A percentile compares a stretch with the other conserved stretches of the same genome.
These are phyloP conservation scores for Orius laevigatus DNA, from an alignment of 1,140 invertebrate species.

Conservation along the genomic window DNA sequence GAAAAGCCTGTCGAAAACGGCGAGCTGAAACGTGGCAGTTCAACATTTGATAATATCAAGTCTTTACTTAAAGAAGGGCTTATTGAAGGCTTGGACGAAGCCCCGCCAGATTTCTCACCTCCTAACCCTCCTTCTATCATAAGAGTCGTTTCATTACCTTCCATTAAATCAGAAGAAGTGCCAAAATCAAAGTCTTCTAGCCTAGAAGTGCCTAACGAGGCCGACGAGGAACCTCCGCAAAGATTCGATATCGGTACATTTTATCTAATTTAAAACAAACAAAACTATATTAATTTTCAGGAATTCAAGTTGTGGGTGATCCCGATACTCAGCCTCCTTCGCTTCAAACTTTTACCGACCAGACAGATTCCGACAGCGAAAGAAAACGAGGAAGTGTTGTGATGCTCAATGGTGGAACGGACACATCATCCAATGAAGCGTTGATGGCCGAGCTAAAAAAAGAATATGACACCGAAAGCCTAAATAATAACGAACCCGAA, in stretches of 20 bases:
- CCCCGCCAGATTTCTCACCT: constrained; percentile 33
- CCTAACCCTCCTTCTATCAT: constrained; percentile 41
- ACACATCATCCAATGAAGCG: constrained; percentile 17
- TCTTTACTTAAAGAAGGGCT: constrained; percentile 51
- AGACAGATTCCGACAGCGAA: constrained; percentile 14
- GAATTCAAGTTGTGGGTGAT: not conserved
- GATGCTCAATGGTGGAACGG: constrained; percentile 13
- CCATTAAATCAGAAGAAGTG: constrained; percentile 35
- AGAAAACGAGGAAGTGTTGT: constrained; percentile 3
- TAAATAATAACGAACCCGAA: constrained; percentile 13
- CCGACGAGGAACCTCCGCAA: constrained; percentile 11
- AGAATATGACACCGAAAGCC: constrained; percentile 15
- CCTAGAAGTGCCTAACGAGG: constrained; percentile 9
- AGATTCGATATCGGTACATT: constrained; percentile 14
- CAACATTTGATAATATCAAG: constrained; percentile 62
- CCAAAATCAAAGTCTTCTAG: constrained; percentile 17
- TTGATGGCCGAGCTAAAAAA: constrained; percentile 14
- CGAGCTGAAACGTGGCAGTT: constrained; percentile 50
- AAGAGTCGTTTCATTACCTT: constrained; percentile 46
- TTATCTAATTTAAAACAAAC: not conserved
- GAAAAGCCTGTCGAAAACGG: constrained; percentile 28
- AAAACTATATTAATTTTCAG: not conserved
- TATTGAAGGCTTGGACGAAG: constrained; percentile 34
- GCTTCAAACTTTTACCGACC: constrained; percentile 1
- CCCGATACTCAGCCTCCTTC: not conserved